Percentiles rank a stretch among this genome's conserved stretches.
These are phyloP conservation scores for Pseudomyrmex pallidus DNA, from an alignment of 1,140 invertebrate species.

Conservation along the genomic window DNA sequence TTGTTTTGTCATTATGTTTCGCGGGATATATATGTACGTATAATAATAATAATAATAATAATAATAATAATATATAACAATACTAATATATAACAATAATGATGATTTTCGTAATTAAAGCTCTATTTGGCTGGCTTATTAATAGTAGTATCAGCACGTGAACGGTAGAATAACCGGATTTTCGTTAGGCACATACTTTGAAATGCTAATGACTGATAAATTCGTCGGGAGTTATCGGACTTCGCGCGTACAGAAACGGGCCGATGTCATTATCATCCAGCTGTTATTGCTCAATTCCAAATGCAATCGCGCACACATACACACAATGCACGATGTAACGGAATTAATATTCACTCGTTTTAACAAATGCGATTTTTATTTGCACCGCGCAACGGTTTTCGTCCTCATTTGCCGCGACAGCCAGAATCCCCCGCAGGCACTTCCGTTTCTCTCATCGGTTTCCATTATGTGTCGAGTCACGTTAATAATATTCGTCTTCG, in stretches of 20 bases:
- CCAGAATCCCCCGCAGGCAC: not conserved
- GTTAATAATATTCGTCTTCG: conserved; percentile 29
- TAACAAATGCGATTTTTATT: not conserved
- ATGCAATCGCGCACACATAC: not conserved
- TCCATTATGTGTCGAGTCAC: conserved; percentile 15
- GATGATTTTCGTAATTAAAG: too few relatives aligned
- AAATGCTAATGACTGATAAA: conserved; percentile 14
- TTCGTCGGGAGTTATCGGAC: not conserved
- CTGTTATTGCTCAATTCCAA: not conserved
- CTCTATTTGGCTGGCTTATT: too few relatives aligned
- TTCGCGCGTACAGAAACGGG: not conserved
- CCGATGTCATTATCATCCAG: not conserved
- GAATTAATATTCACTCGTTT: conserved; percentile 11
- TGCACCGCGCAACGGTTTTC: not conserved
- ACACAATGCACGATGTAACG: not conserved
- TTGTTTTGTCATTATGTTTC: not conserved
- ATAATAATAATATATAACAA: not conserved
- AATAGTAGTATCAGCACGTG: not conserved
- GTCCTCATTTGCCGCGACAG: too few relatives aligned
- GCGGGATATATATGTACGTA: too few relatives aligned
- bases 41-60: not conserved
- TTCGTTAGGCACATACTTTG: not conserved
- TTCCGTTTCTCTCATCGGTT: not conserved
- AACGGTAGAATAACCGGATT: not conserved
- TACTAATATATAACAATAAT: too few relatives aligned